Evolutionary conservation across 2,888 invertebrate species (phyloP), one percentile per base, ranked within the genome.

Genomic region (Pharmacophagus antenor): DNA sequence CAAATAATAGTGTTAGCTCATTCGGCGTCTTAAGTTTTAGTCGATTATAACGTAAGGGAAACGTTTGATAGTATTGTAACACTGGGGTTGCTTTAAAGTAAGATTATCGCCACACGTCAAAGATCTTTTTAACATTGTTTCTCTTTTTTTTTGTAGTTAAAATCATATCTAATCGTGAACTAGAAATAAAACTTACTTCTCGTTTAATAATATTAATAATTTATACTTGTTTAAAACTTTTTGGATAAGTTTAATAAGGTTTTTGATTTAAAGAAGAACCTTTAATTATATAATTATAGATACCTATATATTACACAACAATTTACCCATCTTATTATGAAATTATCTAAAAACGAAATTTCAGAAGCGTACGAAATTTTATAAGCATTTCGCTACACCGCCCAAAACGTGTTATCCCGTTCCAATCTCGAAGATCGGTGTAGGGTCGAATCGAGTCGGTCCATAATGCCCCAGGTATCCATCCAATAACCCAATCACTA

Each of bases 401-500:
- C 84, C 85, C 79, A 77, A 77, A 81, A 68, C 82, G 65, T 84
- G 84, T 85, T 79, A 75, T 77, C 72, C 77, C 71, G 76, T 80
- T 77, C 69, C 74, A 79, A 84, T 80, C 76, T 79, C 67, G 70
- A 55, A 73, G 71, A 75, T 73, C 70, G 73, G 71, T 65, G 61
- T 73, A 67, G 73, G 72, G 76, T 73, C 81, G 79, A 80, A 74
- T 75, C 74, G 75, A 31, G 25, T 15, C 73, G 72, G 71, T 78
- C 72, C 71, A 74, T 74, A 80, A 79, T 81, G 79, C 75, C 67
- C 68, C 71, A 72, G 73, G 72, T 70, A 74, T 71, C 76, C 73
- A 74, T 71, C 76, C 73, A 72, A 84, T 88, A 88, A 88, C 85
- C 89, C 88, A 76, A 82, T 81, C 84, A 81, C 85, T 87, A 86